These are phyloP conservation scores for Bos indicus DNA, from an alignment of 2,113 vertebrate genomes.

Conservation along the genomic window DNA sequence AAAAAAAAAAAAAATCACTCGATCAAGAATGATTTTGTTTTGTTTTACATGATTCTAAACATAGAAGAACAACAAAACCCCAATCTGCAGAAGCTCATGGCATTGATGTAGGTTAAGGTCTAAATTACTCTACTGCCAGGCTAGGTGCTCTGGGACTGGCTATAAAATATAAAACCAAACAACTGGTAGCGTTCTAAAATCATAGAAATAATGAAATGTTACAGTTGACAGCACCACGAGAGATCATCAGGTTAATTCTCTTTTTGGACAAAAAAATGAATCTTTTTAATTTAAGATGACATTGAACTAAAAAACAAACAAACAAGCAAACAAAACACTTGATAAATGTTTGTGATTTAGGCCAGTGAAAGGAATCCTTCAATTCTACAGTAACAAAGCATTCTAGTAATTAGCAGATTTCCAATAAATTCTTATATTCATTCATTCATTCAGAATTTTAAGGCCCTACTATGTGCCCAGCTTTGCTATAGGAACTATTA, in stretches of 20 bases:
- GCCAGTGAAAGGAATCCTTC: neutral
- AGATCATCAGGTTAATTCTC: neutral
- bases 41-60: constrained; percentile 47
- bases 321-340: neutral
- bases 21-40: constrained; percentile 36
- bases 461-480: neutral
- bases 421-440: neutral
- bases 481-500: neutral
- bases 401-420: neutral
- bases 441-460: neutral
- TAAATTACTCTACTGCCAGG: constrained; percentile 41
- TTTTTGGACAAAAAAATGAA: neutral
- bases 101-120: constrained; percentile 30
- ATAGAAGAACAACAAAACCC: neutral
- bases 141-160: constrained; percentile 23
- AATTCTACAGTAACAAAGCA: neutral
- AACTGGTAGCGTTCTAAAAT: neutral
- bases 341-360: constrained; percentile 3
- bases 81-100: constrained; percentile 11
- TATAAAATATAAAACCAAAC: constrained; percentile 48
- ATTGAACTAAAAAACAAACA: neutral
- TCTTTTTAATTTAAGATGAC: neutral
- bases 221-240: neutral
- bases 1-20: constrained; percentile 22
- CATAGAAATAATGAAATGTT: constrained; percentile 22